phyloP scores from a whole-genome alignment of 2,888 invertebrate species.

The Cordilura impudica region DNA sequence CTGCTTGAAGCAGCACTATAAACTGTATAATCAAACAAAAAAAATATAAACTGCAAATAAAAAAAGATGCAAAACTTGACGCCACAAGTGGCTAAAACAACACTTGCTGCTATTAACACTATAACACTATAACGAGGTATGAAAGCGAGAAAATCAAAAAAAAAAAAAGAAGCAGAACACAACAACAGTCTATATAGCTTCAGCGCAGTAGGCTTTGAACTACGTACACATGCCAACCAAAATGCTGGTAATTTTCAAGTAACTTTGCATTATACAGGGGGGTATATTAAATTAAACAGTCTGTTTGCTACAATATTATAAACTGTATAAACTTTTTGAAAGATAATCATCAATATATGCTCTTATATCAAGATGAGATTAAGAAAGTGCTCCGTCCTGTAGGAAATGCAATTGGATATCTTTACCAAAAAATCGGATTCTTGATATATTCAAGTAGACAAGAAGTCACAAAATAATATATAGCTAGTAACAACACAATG shows the following conservation, averaged over 20 bases:
- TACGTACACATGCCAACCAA: background rate
- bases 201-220: constrained; percentile 21
- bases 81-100: constrained; percentile 76
- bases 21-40: constrained; percentile 64
- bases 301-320: no score
- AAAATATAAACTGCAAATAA: constrained; percentile 2
- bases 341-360: no score
- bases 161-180: constrained; percentile 15
- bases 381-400: no score
- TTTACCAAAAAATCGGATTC: no score
- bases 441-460: no score
- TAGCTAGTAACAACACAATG: no score
- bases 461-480: no score
- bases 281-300: no score
- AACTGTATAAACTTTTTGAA: no score
- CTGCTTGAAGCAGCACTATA: constrained; percentile 39
- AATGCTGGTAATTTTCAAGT: background rate
- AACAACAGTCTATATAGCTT: constrained; percentile 67
- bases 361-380: no score
- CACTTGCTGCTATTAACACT: constrained; percentile 70
- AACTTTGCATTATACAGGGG: background rate
- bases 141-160: constrained; percentile 29
- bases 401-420: no score
- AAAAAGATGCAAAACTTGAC: constrained; percentile 73
- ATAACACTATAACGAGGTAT: constrained; percentile 59